These are phyloP conservation scores for Cantharis nigra DNA, from an alignment of 2,888 invertebrate species.

Conservation along the genomic window DNA sequence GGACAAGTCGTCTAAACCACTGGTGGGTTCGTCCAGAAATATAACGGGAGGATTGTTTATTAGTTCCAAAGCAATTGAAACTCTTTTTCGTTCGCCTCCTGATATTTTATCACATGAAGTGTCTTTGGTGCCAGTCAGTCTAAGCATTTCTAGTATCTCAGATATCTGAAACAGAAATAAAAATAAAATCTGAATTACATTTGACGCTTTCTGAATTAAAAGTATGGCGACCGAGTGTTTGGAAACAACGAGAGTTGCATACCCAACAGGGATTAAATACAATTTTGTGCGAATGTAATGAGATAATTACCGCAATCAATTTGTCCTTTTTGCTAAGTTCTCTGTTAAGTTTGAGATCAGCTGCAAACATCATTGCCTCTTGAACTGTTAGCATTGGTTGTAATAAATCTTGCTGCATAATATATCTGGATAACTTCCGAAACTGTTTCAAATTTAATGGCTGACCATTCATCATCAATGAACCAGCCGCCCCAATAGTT, in stretches of 20 bases:
- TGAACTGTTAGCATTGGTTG: constrained; percentile 86
- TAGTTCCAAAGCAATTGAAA: constrained; percentile 92
- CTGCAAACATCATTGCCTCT: constrained; percentile 88
- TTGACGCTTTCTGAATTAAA: too few species aligned
- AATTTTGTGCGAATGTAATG: too few species aligned
- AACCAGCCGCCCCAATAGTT: constrained; percentile 67
- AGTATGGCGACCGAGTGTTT: neutral
- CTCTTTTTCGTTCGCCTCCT: constrained; percentile 89
- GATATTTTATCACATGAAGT: constrained; percentile 78
- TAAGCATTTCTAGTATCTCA: constrained; percentile 82
- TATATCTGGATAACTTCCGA: constrained; percentile 88
- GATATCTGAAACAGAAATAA: constrained; percentile 67
- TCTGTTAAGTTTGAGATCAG: constrained; percentile 83
- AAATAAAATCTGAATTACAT: too few species aligned
- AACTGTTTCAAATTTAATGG: constrained; percentile 77
- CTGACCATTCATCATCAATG: constrained; percentile 78
- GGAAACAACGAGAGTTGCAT: neutral
- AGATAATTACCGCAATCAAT: constrained; percentile 67
- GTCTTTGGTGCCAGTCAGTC: constrained; percentile 72
- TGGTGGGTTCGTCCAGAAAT: constrained; percentile 90
- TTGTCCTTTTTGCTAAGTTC: constrained; percentile 67
- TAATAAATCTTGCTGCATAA: constrained; percentile 90
- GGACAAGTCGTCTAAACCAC: constrained; percentile 76
- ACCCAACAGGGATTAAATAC: neutral
- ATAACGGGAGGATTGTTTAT: constrained; percentile 94